Evolutionary conservation across 1,140 invertebrate genomes (phyloP).

Genomic region (Camponotus pennsylvanicus): DNA sequence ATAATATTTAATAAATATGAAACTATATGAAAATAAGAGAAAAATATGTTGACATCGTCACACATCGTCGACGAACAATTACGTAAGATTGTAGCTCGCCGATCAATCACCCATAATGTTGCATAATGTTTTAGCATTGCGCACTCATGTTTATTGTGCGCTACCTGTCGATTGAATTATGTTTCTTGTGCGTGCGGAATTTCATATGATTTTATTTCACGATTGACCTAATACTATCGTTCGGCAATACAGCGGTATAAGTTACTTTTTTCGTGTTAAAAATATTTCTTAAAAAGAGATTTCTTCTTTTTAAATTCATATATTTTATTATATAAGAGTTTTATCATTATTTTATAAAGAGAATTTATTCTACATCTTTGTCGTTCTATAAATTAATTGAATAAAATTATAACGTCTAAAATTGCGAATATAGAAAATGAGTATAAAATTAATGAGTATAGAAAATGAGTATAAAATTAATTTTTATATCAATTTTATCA

Average conservation of each 20-base stretch:
- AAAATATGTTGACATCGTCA: neutral
- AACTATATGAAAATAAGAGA: neutral
- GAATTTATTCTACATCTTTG: neutral
- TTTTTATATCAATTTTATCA: neutral
- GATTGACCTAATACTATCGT: conserved; percentile 54
- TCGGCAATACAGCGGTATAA: neutral
- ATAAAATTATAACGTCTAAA: conserved; percentile 4
- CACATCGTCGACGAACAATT: conserved; percentile 34
- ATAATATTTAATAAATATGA: neutral
- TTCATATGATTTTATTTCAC: conserved; percentile 64
- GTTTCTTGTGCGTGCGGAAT: conserved; percentile 64
- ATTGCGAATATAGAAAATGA: neutral
- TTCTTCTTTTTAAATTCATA: neutral
- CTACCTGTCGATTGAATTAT: conserved; percentile 68
- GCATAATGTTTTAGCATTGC: conserved; percentile 62
- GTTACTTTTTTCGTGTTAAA: neutral
- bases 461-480: neutral
- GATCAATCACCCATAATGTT: conserved; percentile 62
- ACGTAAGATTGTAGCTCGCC: conserved; percentile 44
- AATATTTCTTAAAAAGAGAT: neutral
- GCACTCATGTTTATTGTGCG: conserved; percentile 55
- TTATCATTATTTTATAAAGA: neutral
- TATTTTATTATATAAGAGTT: neutral
- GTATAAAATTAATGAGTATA: neutral
- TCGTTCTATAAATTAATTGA: conserved; percentile 1